These are phyloP conservation scores for Formica aserva DNA, from an alignment of 2,888 invertebrate species.

Conservation along the genomic window DNA sequence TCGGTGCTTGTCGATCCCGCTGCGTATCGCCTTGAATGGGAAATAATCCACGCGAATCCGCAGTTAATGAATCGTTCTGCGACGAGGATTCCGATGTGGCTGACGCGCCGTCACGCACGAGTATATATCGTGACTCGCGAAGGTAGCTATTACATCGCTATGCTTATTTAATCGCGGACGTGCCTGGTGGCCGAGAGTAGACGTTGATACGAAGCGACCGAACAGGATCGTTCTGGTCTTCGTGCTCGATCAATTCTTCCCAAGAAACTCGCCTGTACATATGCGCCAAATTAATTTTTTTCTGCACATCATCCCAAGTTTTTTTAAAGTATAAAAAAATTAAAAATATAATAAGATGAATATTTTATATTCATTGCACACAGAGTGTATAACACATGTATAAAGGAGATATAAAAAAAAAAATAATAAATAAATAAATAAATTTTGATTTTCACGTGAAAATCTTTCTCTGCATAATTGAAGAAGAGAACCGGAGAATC, in stretches of 20 bases:
- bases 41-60: slow-evolving; percentile 8
- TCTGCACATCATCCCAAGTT: background rate
- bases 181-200: slow-evolving; percentile 35
- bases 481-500: slow-evolving; percentile 36
- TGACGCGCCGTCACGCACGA: slow-evolving; percentile 47
- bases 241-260: background rate
- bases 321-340: background rate
- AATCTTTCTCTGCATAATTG: background rate
- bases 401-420: background rate
- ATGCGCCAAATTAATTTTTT: slow-evolving; percentile 15
- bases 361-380: background rate
- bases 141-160: slow-evolving; percentile 49
- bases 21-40: background rate
- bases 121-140: slow-evolving; percentile 39
- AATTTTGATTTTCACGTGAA: background rate
- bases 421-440: background rate
- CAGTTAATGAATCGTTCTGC: slow-evolving; percentile 44
- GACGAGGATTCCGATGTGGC: slow-evolving; percentile 13
- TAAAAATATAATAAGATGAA: background rate
- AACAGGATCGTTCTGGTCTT: slow-evolving; percentile 3
- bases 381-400: too few relatives aligned
- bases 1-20: background rate
- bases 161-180: slow-evolving; percentile 50
- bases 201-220: slow-evolving; percentile 17
- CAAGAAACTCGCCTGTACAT: background rate